These are phyloP conservation scores for Barnardius zonarius DNA, from an alignment of 2,113 vertebrate species.

Conservation along the genomic window DNA sequence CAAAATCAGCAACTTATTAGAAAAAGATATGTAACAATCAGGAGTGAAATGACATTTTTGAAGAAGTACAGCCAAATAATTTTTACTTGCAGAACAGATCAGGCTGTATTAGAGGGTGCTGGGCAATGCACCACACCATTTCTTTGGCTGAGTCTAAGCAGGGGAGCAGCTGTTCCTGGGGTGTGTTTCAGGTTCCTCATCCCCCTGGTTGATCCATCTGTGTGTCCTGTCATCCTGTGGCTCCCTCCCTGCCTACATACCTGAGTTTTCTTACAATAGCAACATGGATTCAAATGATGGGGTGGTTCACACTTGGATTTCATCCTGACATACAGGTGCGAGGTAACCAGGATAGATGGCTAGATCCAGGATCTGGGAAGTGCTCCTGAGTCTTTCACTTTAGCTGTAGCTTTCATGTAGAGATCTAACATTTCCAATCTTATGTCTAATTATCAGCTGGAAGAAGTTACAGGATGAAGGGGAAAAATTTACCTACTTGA, in stretches of 20 bases:
- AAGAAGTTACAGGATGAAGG: background rate
- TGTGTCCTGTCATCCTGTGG: background rate
- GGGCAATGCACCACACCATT: background rate
- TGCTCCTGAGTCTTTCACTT: background rate
- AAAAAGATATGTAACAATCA: background rate
- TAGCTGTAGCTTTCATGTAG: background rate
- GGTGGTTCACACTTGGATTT: background rate
- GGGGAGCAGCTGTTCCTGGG: background rate
- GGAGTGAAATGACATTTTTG: background rate
- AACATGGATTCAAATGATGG: background rate
- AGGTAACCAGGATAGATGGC: background rate
- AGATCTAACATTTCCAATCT: background rate
- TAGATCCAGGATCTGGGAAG: background rate
- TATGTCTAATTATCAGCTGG: background rate
- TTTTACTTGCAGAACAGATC: background rate
- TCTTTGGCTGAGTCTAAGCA: background rate
- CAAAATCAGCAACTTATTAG: background rate
- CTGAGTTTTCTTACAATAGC: background rate
- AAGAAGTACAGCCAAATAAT: background rate
- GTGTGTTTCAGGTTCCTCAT: background rate
- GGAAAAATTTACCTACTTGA: background rate
- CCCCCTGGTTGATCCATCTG: background rate
- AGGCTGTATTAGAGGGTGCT: background rate
- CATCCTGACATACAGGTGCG: background rate
- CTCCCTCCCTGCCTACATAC: background rate